Conservation (phyloP, 2,888 invertebrate species). For the Protonemura montana region DNA sequence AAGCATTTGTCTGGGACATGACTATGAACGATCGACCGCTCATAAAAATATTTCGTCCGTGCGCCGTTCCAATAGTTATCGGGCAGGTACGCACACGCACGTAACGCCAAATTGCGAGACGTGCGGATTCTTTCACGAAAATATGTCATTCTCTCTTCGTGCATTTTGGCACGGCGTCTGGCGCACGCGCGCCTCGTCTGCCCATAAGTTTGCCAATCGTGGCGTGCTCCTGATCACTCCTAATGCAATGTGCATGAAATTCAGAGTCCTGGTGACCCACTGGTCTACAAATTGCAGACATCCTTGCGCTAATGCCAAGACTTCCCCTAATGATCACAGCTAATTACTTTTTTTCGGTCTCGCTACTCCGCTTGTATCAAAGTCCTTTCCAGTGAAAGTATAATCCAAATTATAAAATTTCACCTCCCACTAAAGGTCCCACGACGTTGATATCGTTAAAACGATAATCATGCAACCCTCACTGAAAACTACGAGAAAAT, state of each 20-base stretch:
- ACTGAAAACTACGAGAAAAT: background rate
- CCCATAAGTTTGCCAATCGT: background rate
- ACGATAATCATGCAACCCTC: background rate
- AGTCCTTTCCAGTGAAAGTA: background rate
- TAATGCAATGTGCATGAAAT: background rate
- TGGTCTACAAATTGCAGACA: conserved; percentile 1
- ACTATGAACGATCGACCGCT: too few species aligned
- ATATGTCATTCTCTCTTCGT: too few species aligned
- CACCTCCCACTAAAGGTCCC: too few species aligned
- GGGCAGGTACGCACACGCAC: too few species aligned
- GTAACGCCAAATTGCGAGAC: too few species aligned
- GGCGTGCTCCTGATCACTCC: background rate
- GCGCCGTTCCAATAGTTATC: too few species aligned
- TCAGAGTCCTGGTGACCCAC: background rate
- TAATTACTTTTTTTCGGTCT: background rate
- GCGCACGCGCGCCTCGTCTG: background rate
- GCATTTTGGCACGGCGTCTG: background rate
- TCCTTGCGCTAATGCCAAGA: background rate
- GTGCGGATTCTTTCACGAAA: too few species aligned
- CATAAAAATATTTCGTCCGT: too few species aligned
- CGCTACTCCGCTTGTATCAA: background rate
- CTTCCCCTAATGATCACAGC: background rate
- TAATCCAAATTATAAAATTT: background rate
- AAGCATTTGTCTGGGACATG: too few species aligned
- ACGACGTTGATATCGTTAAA: too few species aligned